A percentile compares a stretch with the other conserved stretches of the same genome.
Evolutionary conservation across 2,888 invertebrate species (phyloP).

Genomic region (Philhelius pedissequus): DNA sequence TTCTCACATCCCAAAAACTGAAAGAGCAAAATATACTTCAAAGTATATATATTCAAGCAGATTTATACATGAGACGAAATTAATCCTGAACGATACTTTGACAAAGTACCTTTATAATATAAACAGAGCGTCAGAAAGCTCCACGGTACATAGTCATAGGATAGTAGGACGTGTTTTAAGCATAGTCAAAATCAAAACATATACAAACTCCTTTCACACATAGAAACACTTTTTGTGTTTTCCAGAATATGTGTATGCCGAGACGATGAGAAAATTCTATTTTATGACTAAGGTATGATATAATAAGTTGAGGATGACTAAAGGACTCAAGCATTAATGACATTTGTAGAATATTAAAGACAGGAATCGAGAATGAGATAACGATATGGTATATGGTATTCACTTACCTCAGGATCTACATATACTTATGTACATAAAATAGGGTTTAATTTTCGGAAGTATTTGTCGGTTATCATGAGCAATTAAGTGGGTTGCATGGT

Average conservation of each 20-base stretch:
- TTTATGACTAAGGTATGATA: background rate
- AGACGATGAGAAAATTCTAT: background rate
- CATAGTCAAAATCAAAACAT: background rate
- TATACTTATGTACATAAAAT: background rate
- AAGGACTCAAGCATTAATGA: constrained; percentile 46
- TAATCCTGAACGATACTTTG: constrained; percentile 59
- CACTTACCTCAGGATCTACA: background rate
- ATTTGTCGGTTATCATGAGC: constrained; percentile 33
- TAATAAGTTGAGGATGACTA: constrained; percentile 14
- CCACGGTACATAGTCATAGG: too few species aligned
- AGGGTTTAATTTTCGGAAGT: constrained; percentile 28
- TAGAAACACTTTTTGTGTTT: background rate
- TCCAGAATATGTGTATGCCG: background rate
- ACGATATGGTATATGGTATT: constrained; percentile 15
- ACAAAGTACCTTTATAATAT: constrained; percentile 43
- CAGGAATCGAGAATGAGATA: constrained; percentile 22
- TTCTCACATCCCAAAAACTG: background rate
- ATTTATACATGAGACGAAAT: constrained; percentile 60
- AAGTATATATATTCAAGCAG: constrained; percentile 48
- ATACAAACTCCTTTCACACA: background rate
- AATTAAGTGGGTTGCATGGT: constrained; percentile 28
- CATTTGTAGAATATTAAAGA: constrained; percentile 44
- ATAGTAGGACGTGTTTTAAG: background rate
- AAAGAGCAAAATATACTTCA: background rate
- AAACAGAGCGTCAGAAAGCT: constrained; percentile 5